Conservation (phyloP, 2,888 invertebrate species). For the Hemaris fuciformis region DNA sequence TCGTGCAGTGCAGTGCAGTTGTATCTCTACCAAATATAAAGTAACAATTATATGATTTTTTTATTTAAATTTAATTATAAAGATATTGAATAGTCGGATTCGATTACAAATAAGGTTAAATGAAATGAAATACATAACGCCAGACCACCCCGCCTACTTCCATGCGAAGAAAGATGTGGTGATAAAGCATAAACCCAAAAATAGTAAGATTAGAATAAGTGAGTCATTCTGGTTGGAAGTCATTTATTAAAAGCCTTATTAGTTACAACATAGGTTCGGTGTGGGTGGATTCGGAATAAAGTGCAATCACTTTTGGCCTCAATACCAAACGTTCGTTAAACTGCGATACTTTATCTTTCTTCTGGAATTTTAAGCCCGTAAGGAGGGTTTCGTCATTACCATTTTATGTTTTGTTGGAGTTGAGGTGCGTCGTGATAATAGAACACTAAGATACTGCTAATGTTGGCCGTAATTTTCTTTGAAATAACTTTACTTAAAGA, state of each 20-base stretch:
- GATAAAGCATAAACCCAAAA: background rate
- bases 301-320: slow-evolving; percentile 30
- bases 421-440: background rate
- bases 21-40: too few species aligned
- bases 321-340: slow-evolving; percentile 24
- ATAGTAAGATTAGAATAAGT: background rate
- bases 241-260: slow-evolving; percentile 15
- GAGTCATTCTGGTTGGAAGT: slow-evolving; percentile 17
- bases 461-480: background rate
- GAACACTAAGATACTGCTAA: background rate
- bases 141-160: background rate
- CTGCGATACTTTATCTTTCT: slow-evolving; percentile 9
- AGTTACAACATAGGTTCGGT: slow-evolving; percentile 25
- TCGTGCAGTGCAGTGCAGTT: too few species aligned
- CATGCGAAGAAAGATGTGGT: background rate
- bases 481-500: background rate
- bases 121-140: background rate
- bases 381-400: slow-evolving; percentile 1
- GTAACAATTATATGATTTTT: too few species aligned
- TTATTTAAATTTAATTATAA: too few species aligned
- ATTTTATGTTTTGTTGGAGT: background rate
- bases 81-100: too few species aligned
- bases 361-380: slow-evolving; percentile 3
- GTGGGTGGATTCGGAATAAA: slow-evolving; percentile 30
- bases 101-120: background rate